These are phyloP conservation scores for Echiichthys vipera DNA, from an alignment of 2,797 vertebrate genomes.

Conservation along the genomic window DNA sequence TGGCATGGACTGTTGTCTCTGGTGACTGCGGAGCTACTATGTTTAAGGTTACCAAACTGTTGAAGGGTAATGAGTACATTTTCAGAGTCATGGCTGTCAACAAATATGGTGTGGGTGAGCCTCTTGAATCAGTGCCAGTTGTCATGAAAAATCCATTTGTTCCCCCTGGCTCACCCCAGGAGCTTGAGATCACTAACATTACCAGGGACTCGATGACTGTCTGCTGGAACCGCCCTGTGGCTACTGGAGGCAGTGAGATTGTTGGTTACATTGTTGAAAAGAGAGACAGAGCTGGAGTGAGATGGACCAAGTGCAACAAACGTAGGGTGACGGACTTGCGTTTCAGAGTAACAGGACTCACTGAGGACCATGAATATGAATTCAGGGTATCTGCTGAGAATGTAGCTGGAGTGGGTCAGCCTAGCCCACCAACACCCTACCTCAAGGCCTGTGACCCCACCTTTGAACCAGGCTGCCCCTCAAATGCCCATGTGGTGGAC, in stretches of 20 bases:
- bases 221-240: constrained; percentile 94
- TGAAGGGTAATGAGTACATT: constrained; percentile 98
- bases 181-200: constrained; percentile 94
- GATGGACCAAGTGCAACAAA: constrained; percentile 99
- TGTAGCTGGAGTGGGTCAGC: constrained; percentile 93
- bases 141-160: constrained; percentile 98
- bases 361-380: constrained; percentile 98
- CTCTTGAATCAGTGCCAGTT: constrained; percentile 94
- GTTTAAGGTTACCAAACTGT: constrained; percentile 96
- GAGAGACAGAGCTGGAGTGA: constrained; percentile 94
- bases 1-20: constrained; percentile 96
- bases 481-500: constrained; percentile 90
- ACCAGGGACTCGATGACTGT: constrained; percentile 98
- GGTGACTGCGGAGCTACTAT: constrained; percentile 93
- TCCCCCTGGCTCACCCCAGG: constrained; percentile 90
- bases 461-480: constrained; percentile 95
- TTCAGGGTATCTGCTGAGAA: constrained; percentile 98
- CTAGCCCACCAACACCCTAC: constrained; percentile 90
- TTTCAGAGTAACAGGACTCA: constrained; percentile 94
- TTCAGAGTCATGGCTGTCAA: constrained; percentile 99
- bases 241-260: constrained; percentile 95
- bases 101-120: constrained; percentile 95
- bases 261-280: constrained; percentile 95
- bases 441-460: constrained; percentile 96
- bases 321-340: constrained; percentile 95